Evolutionary conservation across 1,140 invertebrate species (phyloP), one percentile per base, ranked within the genome.

Genomic region (Listronotus bonariensis): DNA sequence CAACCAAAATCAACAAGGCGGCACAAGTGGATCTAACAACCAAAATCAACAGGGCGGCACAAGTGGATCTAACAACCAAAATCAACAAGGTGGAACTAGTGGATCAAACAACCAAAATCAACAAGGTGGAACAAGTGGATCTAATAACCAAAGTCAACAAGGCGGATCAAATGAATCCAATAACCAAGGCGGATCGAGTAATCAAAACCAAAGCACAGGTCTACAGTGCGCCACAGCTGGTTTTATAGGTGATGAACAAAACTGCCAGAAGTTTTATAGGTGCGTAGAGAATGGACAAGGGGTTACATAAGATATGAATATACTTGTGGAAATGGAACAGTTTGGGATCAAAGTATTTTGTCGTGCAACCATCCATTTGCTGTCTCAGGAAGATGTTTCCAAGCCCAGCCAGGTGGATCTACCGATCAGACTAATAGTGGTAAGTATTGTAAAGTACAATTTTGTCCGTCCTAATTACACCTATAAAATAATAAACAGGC

Each of bases 201-300:
- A 59, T 26, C 36, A 42, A 46, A 34, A 31, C 11, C 17, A 14
- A 17, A n/a, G 14, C 14, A 38, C 15, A 15, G 55, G 17, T 91
- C 91, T 20, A 18, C 40, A 60, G 17, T 86, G 85, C 67, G 70
- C 43, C 45, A 51, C 74, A 53, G 86, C 89, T 80, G 89, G 89
- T 68, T 91, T 89, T 77, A 80, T 88, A 68, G 83, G 84, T 18
- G 85, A 90, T 78, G 81, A 80, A 42, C 77, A 81, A 65, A 84
- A 92, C 73, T 93, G 91, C 72, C 84, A 80, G 64, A 89, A 89
- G 76, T 92, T 92, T 76, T 91, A 91, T 73, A 84, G 89, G 77
- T 92, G 91, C 77, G 87, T 91, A n/a, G 81, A 82, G 58, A 82
- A 69, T 52, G 67, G 69, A 17, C 61, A 63, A 41, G 67, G 67